Conservation (phyloP, 92 coral and sea anemone species). For the Blastomussa wellsi region DNA sequence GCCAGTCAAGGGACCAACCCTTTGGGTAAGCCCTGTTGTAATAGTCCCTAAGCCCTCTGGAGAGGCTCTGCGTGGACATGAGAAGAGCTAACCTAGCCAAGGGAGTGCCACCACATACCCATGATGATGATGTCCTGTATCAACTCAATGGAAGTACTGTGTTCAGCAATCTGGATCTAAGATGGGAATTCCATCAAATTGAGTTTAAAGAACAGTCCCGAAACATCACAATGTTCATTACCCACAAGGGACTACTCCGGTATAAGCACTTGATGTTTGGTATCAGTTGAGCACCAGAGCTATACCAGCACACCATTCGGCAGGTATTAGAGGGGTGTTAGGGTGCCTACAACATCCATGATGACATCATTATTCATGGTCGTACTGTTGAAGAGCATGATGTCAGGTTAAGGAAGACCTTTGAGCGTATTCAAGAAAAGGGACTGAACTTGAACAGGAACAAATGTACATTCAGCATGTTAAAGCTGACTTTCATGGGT, state of each 20-base stretch:
- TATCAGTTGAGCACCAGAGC: constrained; percentile 15
- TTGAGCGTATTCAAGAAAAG: too few species aligned
- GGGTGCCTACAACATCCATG: constrained; percentile 4
- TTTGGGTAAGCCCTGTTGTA: not conserved
- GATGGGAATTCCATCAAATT: constrained; percentile 11
- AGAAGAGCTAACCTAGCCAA: not conserved
- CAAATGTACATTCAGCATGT: constrained; percentile 3
- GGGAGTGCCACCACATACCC: not conserved
- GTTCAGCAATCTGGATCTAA: constrained; percentile 4
- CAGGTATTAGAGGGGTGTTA: constrained; percentile 2
- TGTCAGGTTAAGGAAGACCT: too few species aligned
- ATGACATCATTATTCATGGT: not conserved
- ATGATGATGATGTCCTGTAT: too few species aligned
- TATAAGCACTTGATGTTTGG: constrained; percentile 27
- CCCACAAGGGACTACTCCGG: not conserved
- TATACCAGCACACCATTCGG: constrained; percentile 27
- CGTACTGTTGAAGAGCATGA: too few species aligned
- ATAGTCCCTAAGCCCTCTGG: constrained; percentile 18
- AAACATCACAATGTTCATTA: constrained; percentile 3
- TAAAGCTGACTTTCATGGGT: constrained; percentile 18
- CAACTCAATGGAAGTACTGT: constrained; percentile 15
- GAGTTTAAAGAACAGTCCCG: not conserved
- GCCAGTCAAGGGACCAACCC: not conserved
- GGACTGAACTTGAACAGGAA: too few species aligned
- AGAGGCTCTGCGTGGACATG: constrained; percentile 32